These are phyloP conservation scores for Cryptoleucopteryx plumbea DNA, from an alignment of 2,113 vertebrate species.

Conservation along the genomic window DNA sequence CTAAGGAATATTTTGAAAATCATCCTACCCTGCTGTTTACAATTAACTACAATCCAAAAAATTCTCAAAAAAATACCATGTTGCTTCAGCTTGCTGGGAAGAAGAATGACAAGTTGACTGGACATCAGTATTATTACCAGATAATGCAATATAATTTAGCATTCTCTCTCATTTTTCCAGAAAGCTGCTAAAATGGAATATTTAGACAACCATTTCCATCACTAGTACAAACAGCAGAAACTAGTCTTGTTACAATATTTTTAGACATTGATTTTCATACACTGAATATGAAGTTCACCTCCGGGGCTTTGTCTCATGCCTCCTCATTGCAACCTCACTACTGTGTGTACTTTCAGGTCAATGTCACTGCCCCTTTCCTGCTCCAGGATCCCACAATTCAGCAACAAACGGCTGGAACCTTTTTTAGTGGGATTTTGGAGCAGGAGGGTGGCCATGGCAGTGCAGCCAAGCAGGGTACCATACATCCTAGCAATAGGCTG, in stretches of 20 bases:
- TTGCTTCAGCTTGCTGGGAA: not conserved
- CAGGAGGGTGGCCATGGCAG: not conserved
- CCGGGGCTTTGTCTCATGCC: not conserved
- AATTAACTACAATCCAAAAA: not conserved
- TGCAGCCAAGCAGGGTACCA: not conserved
- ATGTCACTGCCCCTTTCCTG: not conserved
- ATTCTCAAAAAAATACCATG: not conserved
- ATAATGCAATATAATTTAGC: not conserved
- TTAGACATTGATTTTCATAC: not conserved
- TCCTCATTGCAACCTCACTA: not conserved
- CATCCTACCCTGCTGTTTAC: not conserved
- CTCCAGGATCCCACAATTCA: not conserved
- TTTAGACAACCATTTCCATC: not conserved
- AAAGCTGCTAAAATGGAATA: not conserved
- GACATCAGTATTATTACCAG: not conserved
- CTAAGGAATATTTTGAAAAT: not conserved
- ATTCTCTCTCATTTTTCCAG: not conserved
- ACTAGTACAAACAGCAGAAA: not conserved
- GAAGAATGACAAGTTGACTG: not conserved
- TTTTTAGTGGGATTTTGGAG: not conserved
- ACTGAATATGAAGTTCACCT: not conserved
- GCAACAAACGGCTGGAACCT: not conserved
- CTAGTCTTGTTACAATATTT: not conserved
- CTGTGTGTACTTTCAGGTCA: not conserved
- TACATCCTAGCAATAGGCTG: accelerated